phyloP scores from a whole-genome alignment of 2,888 invertebrate species.

The Lycophotia porphyrea region DNA sequence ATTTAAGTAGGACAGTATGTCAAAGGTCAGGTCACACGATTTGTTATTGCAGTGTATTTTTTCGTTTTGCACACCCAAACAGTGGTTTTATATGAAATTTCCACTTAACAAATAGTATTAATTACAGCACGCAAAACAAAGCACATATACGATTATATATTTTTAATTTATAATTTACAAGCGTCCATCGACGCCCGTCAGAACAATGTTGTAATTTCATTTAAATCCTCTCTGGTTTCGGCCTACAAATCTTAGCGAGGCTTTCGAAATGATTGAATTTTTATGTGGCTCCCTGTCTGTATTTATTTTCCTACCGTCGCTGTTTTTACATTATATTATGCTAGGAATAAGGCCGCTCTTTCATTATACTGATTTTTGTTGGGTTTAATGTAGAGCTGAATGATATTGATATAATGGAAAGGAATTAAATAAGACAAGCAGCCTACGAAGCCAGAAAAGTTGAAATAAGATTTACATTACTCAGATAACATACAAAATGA shows the following conservation, averaged over 20 bases:
- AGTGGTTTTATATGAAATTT: not conserved
- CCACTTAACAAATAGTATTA: slow-evolving; percentile 46
- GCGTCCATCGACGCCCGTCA: slow-evolving; percentile 61
- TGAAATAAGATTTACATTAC: not conserved
- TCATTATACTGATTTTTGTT: slow-evolving; percentile 43
- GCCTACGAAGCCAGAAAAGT: not conserved
- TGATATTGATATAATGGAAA: slow-evolving; percentile 20
- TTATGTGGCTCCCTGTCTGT: slow-evolving; percentile 68
- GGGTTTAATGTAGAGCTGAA: slow-evolving; percentile 17
- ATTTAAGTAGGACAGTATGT: no score
- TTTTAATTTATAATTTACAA: slow-evolving; percentile 59
- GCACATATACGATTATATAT: slow-evolving; percentile 51
- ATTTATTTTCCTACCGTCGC: slow-evolving; percentile 59
- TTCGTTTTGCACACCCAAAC: no score
- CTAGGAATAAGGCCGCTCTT: slow-evolving; percentile 40
- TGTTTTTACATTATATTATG: slow-evolving; percentile 61
- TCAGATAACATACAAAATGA: not conserved
- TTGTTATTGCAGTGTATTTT: no score
- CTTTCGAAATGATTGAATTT: slow-evolving; percentile 80
- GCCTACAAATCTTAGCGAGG: slow-evolving; percentile 74
- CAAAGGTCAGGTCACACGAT: no score
- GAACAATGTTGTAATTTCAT: slow-evolving; percentile 78
- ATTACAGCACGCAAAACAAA: slow-evolving; percentile 46
- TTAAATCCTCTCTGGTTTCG: slow-evolving; percentile 66
- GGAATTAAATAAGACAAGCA: not conserved